A percentile compares a stretch with the other conserved stretches of the same genome.
These are phyloP conservation scores for Myopa tessellatipennis DNA, from an alignment of 2,888 invertebrate genomes.

Conservation along the genomic window DNA sequence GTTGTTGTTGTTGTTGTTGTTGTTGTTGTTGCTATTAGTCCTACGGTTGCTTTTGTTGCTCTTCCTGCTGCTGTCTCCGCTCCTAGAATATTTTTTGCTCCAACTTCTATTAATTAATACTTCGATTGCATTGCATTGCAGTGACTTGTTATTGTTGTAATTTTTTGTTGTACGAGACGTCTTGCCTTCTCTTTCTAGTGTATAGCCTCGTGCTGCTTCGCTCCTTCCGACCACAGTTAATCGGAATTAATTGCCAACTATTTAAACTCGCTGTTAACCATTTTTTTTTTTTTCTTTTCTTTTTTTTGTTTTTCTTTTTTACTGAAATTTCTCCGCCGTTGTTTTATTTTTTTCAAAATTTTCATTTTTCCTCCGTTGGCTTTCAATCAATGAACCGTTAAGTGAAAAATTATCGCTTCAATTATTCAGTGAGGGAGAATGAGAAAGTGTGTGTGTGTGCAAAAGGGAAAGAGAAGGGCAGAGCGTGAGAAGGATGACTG, in stretches of 20 bases:
- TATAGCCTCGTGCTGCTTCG: background rate
- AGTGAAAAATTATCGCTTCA: constrained; percentile 28
- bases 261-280: constrained; percentile 5
- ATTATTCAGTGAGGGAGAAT: constrained; percentile 13
- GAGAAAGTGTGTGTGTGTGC: background rate
- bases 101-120: background rate
- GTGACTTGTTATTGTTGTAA: background rate
- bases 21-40: background rate
- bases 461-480: background rate
- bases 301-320: background rate
- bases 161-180: background rate
- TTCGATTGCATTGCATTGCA: background rate
- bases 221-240: background rate
- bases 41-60: background rate
- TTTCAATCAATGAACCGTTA: constrained; percentile 27
- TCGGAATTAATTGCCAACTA: constrained; percentile 7
- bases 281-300: background rate
- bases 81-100: background rate
- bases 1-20: too few species aligned
- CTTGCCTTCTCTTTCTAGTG: background rate
- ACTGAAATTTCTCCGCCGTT: background rate
- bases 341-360: background rate
- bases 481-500: too few species aligned
- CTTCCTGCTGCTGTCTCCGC: background rate
- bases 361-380: background rate